phyloP scores from a whole-genome alignment of 2,888 invertebrate genomes.

The Germaria angustata region DNA sequence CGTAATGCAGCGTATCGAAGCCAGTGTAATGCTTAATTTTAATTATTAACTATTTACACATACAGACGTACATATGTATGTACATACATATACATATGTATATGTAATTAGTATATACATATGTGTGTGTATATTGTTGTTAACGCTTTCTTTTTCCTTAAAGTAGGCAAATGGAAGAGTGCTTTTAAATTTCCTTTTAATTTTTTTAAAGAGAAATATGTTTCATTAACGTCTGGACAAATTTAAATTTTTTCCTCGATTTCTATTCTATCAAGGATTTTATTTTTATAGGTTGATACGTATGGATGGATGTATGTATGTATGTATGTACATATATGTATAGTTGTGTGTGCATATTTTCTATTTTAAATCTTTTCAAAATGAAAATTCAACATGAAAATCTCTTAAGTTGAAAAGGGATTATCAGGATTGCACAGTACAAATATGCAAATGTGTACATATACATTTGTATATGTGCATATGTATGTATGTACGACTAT shows the following conservation, averaged over 20 bases:
- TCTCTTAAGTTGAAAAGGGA: background rate
- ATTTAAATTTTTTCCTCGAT: background rate
- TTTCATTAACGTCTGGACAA: too few species aligned
- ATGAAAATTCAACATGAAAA: background rate
- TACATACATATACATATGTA: background rate
- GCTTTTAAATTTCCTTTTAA: too few species aligned
- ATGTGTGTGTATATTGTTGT: background rate
- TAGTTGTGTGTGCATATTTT: background rate
- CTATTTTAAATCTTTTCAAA: background rate
- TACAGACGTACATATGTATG: background rate
- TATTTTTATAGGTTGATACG: background rate
- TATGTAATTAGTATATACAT: too few species aligned
- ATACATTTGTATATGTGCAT: too few species aligned
- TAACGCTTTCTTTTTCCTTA: background rate
- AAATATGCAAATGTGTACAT: too few species aligned
- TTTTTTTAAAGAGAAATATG: too few species aligned
- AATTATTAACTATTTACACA: constrained; percentile 19
- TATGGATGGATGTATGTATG: background rate
- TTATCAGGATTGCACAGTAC: constrained; percentile 1
- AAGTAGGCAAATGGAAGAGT: background rate
- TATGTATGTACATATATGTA: background rate
- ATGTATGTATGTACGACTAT: too few species aligned
- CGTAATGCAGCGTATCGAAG: constrained; percentile 79
- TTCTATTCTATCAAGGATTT: background rate
- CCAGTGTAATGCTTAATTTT: constrained; percentile 74